phyloP scores from a whole-genome alignment of 2,888 invertebrate species.

The Lysandra bellargus region DNA sequence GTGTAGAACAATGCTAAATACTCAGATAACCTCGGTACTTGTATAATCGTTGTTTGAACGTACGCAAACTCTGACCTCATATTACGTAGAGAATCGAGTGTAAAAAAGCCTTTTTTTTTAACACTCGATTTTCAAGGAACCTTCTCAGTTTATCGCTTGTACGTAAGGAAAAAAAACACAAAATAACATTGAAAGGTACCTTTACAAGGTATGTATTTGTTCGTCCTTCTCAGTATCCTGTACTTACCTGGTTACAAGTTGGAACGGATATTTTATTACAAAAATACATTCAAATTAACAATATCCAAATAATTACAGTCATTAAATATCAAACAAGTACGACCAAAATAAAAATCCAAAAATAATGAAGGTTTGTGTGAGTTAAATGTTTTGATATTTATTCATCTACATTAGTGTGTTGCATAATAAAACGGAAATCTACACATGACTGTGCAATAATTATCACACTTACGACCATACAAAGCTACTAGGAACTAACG shows the following conservation, averaged over 20 bases:
- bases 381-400: neutral
- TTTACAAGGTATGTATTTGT: neutral
- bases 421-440: constrained; percentile 33
- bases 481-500: constrained; percentile 33
- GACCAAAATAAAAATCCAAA: neutral
- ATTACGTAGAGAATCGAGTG: neutral
- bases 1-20: neutral
- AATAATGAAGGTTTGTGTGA: neutral
- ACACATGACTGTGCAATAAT: constrained; percentile 25
- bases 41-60: neutral
- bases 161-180: neutral
- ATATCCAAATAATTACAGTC: no score
- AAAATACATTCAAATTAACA: no score
- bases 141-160: neutral
- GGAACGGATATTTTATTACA: neutral
- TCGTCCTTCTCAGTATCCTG: neutral
- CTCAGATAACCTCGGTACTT: neutral
- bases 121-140: neutral
- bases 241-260: neutral
- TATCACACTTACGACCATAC: constrained; percentile 20
- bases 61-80: neutral
- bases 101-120: neutral
- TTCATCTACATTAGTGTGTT: constrained; percentile 31
- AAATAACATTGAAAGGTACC: neutral
- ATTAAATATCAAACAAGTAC: neutral